Conservation (phyloP, 2,797 vertebrate genomes). For the Euthynnus affinis region DNA sequence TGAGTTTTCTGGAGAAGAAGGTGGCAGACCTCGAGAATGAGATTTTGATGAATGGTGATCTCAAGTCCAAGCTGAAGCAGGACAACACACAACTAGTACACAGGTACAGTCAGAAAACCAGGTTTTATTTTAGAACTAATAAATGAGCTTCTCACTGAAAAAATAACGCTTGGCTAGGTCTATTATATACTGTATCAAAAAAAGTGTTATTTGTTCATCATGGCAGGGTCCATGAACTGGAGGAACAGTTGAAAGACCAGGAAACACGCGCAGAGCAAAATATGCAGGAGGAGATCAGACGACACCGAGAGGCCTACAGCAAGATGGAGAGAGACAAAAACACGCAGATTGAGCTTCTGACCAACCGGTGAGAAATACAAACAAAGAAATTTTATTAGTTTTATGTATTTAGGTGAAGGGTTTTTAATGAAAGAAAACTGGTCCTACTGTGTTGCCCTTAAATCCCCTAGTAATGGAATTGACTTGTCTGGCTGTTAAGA, state of each 20-base stretch:
- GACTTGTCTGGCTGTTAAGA: not conserved
- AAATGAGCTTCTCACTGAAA: not conserved
- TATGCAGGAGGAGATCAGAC: constrained; percentile 88
- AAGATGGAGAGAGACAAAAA: constrained; percentile 94
- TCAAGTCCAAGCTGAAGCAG: constrained; percentile 95
- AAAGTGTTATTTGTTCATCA: constrained; percentile 5
- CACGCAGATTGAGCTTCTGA: constrained; percentile 93
- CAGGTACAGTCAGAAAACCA: constrained; percentile 84
- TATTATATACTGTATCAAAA: not conserved
- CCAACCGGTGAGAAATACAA: constrained; percentile 86
- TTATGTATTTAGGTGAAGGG: not conserved
- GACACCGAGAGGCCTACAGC: constrained; percentile 91
- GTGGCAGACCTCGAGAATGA: constrained; percentile 95
- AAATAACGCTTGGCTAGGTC: not conserved
- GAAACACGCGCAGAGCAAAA: constrained; percentile 91
- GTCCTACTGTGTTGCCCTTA: not conserved
- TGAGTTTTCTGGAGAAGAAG: constrained; percentile 93
- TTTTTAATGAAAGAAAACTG: not conserved
- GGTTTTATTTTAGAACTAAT: not conserved
- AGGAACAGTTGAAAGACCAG: constrained; percentile 97
- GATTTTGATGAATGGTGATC: constrained; percentile 90
- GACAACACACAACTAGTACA: constrained; percentile 96
- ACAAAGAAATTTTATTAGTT: not conserved
- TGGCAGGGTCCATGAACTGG: constrained; percentile 93
- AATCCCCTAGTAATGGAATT: not conserved